phyloP scores from a whole-genome alignment of 2,797 vertebrate species.

The Linurgus olivaceus region DNA sequence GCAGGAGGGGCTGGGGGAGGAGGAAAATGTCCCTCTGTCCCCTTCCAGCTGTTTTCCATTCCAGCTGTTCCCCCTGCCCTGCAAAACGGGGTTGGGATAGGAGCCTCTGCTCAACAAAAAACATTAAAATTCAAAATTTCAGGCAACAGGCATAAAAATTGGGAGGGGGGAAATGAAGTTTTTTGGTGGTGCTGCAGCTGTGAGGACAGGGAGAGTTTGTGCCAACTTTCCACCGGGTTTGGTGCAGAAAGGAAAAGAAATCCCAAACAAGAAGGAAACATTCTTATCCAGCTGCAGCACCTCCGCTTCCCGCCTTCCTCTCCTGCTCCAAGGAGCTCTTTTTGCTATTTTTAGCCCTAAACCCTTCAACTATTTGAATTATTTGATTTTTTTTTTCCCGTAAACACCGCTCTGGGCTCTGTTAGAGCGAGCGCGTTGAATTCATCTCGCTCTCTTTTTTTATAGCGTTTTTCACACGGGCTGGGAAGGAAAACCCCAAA shows the following conservation, averaged over 20 bases:
- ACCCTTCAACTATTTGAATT: neutral
- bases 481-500: neutral
- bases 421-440: neutral
- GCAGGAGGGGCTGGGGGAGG: neutral
- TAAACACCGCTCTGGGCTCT: neutral
- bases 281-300: neutral
- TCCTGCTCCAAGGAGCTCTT: neutral
- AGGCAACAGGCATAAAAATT: fast-evolving
- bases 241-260: neutral
- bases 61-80: too few relatives aligned
- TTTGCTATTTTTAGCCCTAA: neutral
- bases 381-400: neutral
- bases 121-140: fast-evolving
- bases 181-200: neutral
- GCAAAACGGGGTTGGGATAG: neutral
- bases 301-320: fast-evolving
- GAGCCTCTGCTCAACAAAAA: neutral
- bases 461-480: fast-evolving
- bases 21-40: neutral
- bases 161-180: fast-evolving
- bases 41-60: too few relatives aligned
- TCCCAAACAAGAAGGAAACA: neutral
- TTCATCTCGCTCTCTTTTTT: fast-evolving
- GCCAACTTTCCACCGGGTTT: neutral
- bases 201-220: neutral